Evolutionary conservation across 2,888 invertebrate genomes (phyloP).

Genomic region (Pimpla rufipes): DNA sequence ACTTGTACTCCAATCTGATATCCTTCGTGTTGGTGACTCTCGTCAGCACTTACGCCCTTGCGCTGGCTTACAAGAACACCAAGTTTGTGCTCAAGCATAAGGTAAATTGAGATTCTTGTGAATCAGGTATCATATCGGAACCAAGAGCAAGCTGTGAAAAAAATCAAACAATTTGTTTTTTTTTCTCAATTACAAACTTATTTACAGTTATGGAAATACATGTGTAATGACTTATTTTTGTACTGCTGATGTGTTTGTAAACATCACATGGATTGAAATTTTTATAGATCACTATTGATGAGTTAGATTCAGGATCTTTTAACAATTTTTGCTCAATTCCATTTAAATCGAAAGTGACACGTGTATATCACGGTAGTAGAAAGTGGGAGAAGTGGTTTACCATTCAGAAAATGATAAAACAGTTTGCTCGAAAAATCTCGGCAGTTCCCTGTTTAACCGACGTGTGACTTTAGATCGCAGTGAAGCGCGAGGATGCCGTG

Average conservation of each 20-base stretch:
- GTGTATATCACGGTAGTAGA: not conserved
- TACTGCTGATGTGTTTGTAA: not conserved
- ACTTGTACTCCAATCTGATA: conserved; percentile 94
- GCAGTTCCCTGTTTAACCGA: conserved; percentile 11
- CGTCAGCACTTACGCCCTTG: conserved; percentile 96
- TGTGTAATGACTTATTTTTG: not conserved
- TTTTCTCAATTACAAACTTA: not conserved
- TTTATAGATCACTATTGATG: not conserved
- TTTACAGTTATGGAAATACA: not conserved
- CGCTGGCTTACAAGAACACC: conserved; percentile 98
- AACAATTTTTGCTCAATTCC: not conserved
- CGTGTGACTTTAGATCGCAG: conserved; percentile 88
- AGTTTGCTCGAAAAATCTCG: not conserved
- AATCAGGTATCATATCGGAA: not conserved
- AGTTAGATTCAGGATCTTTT: not conserved
- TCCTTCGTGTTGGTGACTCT: conserved; percentile 95
- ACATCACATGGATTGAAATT: not conserved
- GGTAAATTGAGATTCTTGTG: conserved; percentile 83
- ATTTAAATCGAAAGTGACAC: too few relatives aligned
- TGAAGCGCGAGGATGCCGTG: conserved; percentile 96
- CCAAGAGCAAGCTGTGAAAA: too few relatives aligned
- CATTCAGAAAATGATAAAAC: not conserved
- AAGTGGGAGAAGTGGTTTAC: not conserved
- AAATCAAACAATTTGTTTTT: not conserved
- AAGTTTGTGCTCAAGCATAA: conserved; percentile 99